Percentiles rank a stretch among this genome's conserved stretches.
phyloP scores from a whole-genome alignment of 2,888 invertebrate genomes.

The Unio pictorum region DNA sequence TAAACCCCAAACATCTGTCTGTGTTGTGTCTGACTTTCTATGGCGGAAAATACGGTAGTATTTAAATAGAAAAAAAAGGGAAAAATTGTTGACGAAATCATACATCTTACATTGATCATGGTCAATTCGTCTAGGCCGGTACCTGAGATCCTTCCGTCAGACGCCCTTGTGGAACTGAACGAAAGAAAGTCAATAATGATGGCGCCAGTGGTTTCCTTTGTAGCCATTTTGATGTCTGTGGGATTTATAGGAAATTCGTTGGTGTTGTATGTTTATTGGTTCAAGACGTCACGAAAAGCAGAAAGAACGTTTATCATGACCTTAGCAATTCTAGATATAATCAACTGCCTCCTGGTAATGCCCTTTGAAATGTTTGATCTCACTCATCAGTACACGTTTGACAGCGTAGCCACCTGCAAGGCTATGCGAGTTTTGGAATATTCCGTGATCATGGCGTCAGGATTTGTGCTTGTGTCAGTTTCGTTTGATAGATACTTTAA shows the following conservation, averaged over 20 bases:
- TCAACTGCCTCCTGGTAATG: conserved; percentile 35
- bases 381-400: conserved; percentile 32
- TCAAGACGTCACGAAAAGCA: conserved; percentile 29
- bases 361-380: conserved; percentile 49
- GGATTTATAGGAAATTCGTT: conserved; percentile 39
- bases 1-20: no score
- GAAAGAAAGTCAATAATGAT: background rate
- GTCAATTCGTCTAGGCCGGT: no score
- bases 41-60: no score
- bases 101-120: no score
- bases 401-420: conserved; percentile 27
- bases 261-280: conserved; percentile 38
- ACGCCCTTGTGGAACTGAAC: no score
- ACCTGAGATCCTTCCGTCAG: no score
- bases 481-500: conserved; percentile 46
- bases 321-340: conserved; percentile 38
- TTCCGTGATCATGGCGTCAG: conserved; percentile 32
- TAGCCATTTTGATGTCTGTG: conserved; percentile 36
- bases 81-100: no score
- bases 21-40: no score
- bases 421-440: conserved; percentile 36
- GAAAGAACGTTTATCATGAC: conserved; percentile 41
- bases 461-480: conserved; percentile 43
- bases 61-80: no score
- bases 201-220: conserved; percentile 29